A percentile compares a stretch with the other conserved stretches of the same genome.
phyloP scores from a whole-genome alignment of 2,113 vertebrate genomes.

The Ahaetulla prasina region DNA sequence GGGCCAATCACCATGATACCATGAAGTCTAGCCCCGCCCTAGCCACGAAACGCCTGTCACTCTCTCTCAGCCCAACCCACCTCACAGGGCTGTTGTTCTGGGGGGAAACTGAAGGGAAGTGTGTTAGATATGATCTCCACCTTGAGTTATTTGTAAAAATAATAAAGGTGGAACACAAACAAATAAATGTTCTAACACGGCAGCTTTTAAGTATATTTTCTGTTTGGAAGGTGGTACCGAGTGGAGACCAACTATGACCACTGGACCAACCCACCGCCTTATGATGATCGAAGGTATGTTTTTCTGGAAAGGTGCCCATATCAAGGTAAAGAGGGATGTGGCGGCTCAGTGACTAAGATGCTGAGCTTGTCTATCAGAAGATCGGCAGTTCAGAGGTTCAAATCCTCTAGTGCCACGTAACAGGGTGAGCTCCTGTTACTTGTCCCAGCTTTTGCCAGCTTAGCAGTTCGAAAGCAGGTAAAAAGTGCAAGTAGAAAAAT shows the following conservation, averaged over 20 bases:
- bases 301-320: neutral
- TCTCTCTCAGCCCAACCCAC: neutral
- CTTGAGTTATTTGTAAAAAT: neutral
- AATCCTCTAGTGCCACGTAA: no score
- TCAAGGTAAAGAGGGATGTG: no score
- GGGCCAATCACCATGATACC: neutral
- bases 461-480: no score
- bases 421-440: no score
- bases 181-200: neutral
- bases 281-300: constrained; percentile 78
- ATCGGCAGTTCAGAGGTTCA: no score
- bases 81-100: neutral
- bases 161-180: neutral
- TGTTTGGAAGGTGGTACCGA: constrained; percentile 81
- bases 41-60: neutral
- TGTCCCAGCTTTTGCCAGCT: no score
- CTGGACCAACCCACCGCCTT: constrained; percentile 78
- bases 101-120: neutral
- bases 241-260: constrained; percentile 96
- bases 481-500: no score
- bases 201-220: neutral
- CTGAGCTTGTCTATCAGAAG: no score
- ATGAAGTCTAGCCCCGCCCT: neutral
- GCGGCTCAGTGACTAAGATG: no score
- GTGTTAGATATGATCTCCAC: neutral